These are phyloP conservation scores for Hyphantria cunea DNA, from an alignment of 1,140 invertebrate species.

Conservation along the genomic window DNA sequence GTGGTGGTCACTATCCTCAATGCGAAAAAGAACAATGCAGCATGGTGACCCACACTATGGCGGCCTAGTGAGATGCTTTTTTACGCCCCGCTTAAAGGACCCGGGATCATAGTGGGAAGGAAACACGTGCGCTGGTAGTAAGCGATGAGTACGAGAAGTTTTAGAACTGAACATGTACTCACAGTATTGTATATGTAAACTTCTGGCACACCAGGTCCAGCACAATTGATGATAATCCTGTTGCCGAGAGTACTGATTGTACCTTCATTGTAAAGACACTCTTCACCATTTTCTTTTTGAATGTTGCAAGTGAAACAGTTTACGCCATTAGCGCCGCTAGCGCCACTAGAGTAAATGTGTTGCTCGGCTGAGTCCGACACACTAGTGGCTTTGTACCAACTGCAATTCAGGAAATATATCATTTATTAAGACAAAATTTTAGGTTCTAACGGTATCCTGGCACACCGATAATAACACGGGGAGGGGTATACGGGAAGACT, in stretches of 20 bases:
- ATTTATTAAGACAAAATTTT: background rate
- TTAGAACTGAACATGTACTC: no score
- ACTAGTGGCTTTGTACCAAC: slow-evolving; percentile 86
- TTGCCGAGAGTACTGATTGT: slow-evolving; percentile 86
- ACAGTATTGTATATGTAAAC: slow-evolving; percentile 68
- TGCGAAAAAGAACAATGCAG: no score
- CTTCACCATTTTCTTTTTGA: slow-evolving; percentile 74
- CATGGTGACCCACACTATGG: no score
- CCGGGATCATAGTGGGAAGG: no score
- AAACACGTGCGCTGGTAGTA: no score
- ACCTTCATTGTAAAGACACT: slow-evolving; percentile 87
- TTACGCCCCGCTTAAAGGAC: no score
- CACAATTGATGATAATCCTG: slow-evolving; percentile 88
- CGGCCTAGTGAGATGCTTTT: no score
- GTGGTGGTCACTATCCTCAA: no score
- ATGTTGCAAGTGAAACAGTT: slow-evolving; percentile 84
- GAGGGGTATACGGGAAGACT: no score
- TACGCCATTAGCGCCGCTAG: slow-evolving; percentile 59
- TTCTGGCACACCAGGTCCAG: slow-evolving; percentile 81
- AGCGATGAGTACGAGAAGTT: no score
- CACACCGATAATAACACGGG: no score
- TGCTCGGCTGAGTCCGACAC: slow-evolving; percentile 84
- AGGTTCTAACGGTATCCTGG: no score
- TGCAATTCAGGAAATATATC: slow-evolving; percentile 60
- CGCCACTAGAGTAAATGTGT: slow-evolving; percentile 84